Evolutionary conservation across 2,113 vertebrate genomes (phyloP).

Genomic region (Limanda limanda): DNA sequence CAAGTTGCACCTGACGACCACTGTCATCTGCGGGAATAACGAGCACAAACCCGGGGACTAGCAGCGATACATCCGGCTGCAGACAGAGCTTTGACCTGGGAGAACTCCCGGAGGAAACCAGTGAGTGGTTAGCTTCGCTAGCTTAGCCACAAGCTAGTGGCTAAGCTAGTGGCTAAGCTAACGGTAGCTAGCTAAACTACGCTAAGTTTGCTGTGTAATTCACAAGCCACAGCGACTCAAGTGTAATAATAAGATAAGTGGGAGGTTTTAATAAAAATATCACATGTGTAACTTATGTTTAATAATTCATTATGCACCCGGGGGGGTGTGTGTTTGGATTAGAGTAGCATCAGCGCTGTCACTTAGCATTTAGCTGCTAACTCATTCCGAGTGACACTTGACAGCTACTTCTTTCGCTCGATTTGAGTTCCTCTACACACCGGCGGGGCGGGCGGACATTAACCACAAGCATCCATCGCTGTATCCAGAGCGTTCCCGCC

Average conservation of each 20-base stretch:
- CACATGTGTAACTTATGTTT: background rate
- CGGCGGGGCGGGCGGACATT: background rate
- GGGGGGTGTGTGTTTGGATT: background rate
- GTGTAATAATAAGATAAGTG: background rate
- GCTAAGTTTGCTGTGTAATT: slow-evolving; percentile 8
- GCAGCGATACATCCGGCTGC: background rate
- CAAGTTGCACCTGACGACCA: background rate
- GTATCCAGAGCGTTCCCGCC: slow-evolving; percentile 44
- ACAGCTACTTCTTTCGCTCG: slow-evolving; percentile 55
- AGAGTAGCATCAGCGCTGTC: slow-evolving; percentile 31
- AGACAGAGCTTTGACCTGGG: background rate
- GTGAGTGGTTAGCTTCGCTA: slow-evolving; percentile 28
- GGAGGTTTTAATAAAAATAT: background rate
- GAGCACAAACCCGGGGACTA: background rate
- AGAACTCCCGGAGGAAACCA: slow-evolving; percentile 5
- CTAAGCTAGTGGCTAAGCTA: slow-evolving; percentile 32
- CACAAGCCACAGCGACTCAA: background rate
- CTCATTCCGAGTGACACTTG: slow-evolving; percentile 68
- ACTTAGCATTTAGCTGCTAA: slow-evolving; percentile 74
- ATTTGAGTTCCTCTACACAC: background rate
- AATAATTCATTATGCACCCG: background rate
- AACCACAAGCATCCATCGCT: background rate
- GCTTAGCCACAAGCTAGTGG: slow-evolving; percentile 29
- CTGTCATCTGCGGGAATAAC: background rate
- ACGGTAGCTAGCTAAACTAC: slow-evolving; percentile 8